Base-by-base conservation (phyloP, 2,113 vertebrate genomes). In the Trinectes maculatus region DNA sequence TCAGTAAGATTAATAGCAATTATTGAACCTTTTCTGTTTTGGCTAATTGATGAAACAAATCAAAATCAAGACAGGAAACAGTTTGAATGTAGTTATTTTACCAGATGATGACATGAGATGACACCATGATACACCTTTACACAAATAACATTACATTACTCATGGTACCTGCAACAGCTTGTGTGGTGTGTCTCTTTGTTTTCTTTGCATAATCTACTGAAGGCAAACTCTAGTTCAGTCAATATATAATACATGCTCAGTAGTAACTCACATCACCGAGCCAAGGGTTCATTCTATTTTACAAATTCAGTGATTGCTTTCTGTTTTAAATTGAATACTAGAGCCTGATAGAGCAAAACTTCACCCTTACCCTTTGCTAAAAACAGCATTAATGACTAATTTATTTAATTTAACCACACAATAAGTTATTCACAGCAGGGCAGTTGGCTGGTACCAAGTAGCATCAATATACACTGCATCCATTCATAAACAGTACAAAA, bases 401-500 rank as follows among this genome's bases (percentile, higher is more conserved):
- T 63, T 19, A n/a, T 68, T 18, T 57, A 3, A 46, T 46, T 57
- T 61, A 16, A 59, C 42, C 31, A 43, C 46, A 62, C 42, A 9
- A 10, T 60, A 29, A 39, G 16, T 3, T 18, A 34, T 6, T 52
- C 11, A 37, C 8, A 31, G n/a, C 10, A 26, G 19, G 6, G 25
- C 6, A 67, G 42, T n/a, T 65, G 49, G 21, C 12, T 1, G 21
- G 29, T 33, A 69, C 16, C 46, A 40, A 64, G 54, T 40, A 60
- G 22, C 31, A 37, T 49, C 4, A 8, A 47, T 6, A 29, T 40
- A 72, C 13, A 59, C 33, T 42, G 62, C 39, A 57, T 66, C 69
- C 75, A 62, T 40, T 57, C 33, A 72, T 39, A 33, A 55, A 66
- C 29, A 72, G 59, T 74, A 25, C 64, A 79, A 79, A 72, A 59